Conservation (phyloP, 2,797 vertebrate genomes). For the Betta splendens region DNA sequence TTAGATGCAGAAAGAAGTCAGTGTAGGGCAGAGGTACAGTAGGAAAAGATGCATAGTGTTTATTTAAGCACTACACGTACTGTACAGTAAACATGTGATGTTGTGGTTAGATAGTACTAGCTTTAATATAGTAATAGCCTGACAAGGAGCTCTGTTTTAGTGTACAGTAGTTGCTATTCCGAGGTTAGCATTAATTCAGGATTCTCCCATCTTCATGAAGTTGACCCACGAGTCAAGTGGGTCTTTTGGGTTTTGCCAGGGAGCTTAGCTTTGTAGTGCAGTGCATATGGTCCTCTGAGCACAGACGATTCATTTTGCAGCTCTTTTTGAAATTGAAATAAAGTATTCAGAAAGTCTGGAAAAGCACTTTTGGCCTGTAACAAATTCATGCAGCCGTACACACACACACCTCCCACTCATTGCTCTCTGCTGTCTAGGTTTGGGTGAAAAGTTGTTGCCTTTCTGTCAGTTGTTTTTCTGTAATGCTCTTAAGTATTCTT, state of each 20-base stretch:
- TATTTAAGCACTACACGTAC: too few species aligned
- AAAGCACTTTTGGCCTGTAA: constrained; percentile 32
- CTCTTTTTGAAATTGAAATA: constrained; percentile 74
- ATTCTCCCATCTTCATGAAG: constrained; percentile 37
- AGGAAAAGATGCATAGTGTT: too few species aligned
- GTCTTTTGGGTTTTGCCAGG: constrained; percentile 59
- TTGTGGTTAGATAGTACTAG: too few species aligned
- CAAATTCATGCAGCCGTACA: constrained; percentile 33
- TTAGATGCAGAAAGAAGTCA: background rate
- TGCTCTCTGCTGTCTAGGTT: too few species aligned
- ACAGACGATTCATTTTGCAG: constrained; percentile 58
- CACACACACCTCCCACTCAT: background rate
- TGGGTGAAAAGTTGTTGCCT: too few species aligned
- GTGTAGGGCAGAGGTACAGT: too few species aligned
- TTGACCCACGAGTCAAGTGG: constrained; percentile 37
- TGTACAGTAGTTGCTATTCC: too few species aligned
- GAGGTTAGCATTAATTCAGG: constrained; percentile 37
- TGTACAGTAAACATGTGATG: too few species aligned
- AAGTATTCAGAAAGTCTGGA: constrained; percentile 61
- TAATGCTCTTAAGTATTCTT: too few species aligned
- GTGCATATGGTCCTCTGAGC: constrained; percentile 30
- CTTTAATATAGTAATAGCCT: too few species aligned
- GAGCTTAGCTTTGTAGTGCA: constrained; percentile 63
- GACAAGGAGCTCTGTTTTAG: too few species aligned
- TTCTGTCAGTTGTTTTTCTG: too few species aligned